Conservation (phyloP, 2,797 vertebrate genomes). For the Hozukius guyotensis region DNA sequence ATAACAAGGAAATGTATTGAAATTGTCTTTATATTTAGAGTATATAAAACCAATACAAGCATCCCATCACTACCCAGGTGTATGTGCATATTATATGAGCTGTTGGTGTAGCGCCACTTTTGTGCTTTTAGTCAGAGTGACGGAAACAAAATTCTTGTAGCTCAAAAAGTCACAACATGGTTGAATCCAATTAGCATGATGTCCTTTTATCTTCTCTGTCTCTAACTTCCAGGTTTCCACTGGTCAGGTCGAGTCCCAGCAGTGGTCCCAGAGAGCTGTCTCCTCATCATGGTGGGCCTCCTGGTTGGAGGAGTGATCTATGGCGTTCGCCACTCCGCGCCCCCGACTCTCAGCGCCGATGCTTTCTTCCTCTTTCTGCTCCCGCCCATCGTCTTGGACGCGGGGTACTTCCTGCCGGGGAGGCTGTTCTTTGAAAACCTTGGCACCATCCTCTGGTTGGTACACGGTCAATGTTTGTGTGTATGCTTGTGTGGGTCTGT, state of each 20-base stretch:
- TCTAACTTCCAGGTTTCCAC: constrained; percentile 81
- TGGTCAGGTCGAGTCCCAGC: constrained; percentile 85
- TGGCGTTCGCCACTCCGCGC: constrained; percentile 83
- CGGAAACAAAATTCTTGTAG: not conserved
- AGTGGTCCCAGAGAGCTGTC: constrained; percentile 87
- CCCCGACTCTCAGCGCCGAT: constrained; percentile 84
- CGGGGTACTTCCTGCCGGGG: constrained; percentile 90
- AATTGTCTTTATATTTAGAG: not conserved
- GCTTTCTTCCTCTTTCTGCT: constrained; percentile 90
- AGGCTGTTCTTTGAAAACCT: constrained; percentile 89
- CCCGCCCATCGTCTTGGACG: constrained; percentile 88
- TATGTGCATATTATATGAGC: not conserved
- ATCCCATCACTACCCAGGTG: not conserved
- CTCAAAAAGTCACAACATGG: not conserved
- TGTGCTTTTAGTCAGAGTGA: not conserved
- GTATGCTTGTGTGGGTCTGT: not conserved
- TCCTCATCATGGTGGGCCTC: constrained; percentile 88
- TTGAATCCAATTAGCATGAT: not conserved
- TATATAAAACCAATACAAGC: not conserved
- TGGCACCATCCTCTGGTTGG: constrained; percentile 85
- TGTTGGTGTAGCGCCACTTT: not conserved
- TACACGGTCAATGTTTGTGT: not conserved
- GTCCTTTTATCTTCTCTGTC: not conserved
- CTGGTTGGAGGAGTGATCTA: constrained; percentile 89
- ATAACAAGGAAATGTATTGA: not conserved